Base-by-base conservation (phyloP, 2,888 invertebrate species). In the Melanotus villosus region DNA sequence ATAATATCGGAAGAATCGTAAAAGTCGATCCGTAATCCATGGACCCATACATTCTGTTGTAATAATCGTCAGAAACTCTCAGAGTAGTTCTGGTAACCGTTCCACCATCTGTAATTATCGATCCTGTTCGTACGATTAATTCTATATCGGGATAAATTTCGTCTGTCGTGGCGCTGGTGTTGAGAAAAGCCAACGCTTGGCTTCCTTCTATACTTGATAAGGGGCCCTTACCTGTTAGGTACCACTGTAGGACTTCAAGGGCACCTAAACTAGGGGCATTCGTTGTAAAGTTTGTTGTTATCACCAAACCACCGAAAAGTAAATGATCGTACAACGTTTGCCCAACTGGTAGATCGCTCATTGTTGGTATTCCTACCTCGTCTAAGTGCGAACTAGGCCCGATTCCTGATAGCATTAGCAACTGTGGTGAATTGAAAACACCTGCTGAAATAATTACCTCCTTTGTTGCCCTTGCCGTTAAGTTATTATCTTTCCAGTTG, bases 321-420 rank as follows among this genome's bases (percentile, higher is more conserved):
- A 82, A 41, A 81, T 83, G 52, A 77, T 93, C 92, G 87, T 91
- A 90, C 2, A 93, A 82, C 78, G 91, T 90, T 70, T 89, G 86
- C 1, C 93, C 92, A 0, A 92, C 92, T 4, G 87, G 87, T 32
- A 89, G 84, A 81, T 91, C 87, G 77, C 86, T 85, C 0, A 89
- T 75, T 0, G 89, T 85, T 1, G 87, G 83, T 38, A 91, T 90
- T 38, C 87, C 86, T 67, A 88, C 79, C 0, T 87, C 83, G 67
- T 86, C 84, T 52, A 92, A 84, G 78, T 92, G 89, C 26, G 86
- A 83, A 68, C 82, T 86, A 0, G 91, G 91, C 0, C 92, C 92
- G 6, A 94, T 88, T 2, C 95, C 95, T 1, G 94, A 94, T 12
- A 95, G 82, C 91, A 94, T 91, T 14, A 96, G 84, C 5, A 95